Conservation (phyloP, 2,888 invertebrate genomes). For the Andrena minutula region DNA sequence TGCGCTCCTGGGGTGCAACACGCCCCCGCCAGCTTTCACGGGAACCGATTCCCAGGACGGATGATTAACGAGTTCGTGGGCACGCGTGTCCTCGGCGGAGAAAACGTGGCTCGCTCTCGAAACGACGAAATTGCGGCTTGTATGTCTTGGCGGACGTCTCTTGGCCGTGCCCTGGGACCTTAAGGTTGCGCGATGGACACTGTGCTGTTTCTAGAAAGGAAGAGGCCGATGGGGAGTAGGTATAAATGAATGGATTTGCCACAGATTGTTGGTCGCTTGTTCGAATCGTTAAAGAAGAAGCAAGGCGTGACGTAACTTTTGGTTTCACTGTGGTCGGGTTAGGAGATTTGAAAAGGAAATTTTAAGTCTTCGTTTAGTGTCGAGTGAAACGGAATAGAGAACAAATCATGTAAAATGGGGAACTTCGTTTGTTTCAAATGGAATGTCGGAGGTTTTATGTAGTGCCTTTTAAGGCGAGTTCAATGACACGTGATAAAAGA, state of each 20-base stretch:
- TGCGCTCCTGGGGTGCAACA: slow-evolving; percentile 4
- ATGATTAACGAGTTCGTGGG: slow-evolving; percentile 52
- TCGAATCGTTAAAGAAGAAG: no score
- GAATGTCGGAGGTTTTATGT: not conserved
- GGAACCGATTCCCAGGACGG: slow-evolving; percentile 7
- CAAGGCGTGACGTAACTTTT: no score
- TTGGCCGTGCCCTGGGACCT: slow-evolving; percentile 10
- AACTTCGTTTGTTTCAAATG: not conserved
- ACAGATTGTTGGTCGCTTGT: no score
- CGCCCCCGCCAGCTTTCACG: not conserved
- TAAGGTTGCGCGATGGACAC: not conserved
- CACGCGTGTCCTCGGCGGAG: slow-evolving; percentile 33
- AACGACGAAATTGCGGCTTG: slow-evolving; percentile 16
- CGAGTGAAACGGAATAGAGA: no score
- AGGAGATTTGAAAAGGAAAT: no score
- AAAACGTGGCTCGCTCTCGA: slow-evolving; percentile 30
- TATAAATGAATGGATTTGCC: no score
- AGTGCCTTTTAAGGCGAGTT: not conserved
- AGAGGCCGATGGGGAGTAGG: not conserved
- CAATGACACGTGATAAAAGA: slow-evolving; percentile 12
- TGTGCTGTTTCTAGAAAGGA: not conserved
- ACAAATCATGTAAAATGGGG: no score
- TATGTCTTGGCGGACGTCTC: slow-evolving; percentile 31
- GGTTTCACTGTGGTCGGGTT: no score
- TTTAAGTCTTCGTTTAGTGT: not conserved